Evolutionary conservation across 2,113 vertebrate genomes (phyloP).

Genomic region (Saccopteryx leptura): DNA sequence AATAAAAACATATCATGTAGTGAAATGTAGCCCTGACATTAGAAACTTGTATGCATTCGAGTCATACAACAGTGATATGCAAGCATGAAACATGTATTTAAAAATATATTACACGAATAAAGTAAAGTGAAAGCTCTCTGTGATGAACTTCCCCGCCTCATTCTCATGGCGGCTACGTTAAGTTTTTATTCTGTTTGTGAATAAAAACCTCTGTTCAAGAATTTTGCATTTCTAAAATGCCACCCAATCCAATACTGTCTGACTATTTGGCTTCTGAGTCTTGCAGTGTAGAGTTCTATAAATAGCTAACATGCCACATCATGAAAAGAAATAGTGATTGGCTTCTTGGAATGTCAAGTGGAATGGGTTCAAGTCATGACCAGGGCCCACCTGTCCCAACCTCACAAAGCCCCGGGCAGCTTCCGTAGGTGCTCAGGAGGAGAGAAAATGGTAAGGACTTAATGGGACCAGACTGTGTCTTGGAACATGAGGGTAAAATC

Average conservation of each 20-base stretch:
- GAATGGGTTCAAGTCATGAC: background rate
- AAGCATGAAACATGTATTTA: background rate
- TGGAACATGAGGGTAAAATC: constrained; percentile 10
- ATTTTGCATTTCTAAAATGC: background rate
- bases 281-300: background rate
- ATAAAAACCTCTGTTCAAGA: constrained; percentile 19
- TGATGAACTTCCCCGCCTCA: background rate
- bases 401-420: background rate
- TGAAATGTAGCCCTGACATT: background rate
- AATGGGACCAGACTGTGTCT: background rate
- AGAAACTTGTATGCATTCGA: background rate
- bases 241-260: background rate
- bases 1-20: background rate
- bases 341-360: background rate
- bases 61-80: background rate
- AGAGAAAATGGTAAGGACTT: background rate
- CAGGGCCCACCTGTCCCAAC: background rate
- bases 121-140: background rate
- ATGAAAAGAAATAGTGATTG: background rate
- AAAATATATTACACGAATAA: background rate
- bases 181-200: background rate
- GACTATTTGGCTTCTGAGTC: background rate
- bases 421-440: background rate
- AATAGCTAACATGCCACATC: background rate
- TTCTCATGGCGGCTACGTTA: background rate